Evolutionary conservation across 2,113 vertebrate species (phyloP).

Genomic region (Ictalurus furcatus): DNA sequence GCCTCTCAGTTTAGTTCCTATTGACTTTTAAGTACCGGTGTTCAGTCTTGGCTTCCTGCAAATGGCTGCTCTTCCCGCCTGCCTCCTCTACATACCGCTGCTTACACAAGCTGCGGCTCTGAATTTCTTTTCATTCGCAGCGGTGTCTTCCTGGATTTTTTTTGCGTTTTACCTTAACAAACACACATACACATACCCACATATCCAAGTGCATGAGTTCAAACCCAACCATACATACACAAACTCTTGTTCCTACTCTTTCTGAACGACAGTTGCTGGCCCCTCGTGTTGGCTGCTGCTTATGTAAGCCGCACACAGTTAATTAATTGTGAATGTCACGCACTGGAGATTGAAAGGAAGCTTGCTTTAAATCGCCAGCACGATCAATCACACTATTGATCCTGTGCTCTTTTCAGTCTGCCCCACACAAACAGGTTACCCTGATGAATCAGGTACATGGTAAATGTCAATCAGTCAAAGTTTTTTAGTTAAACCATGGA

Average conservation of each 20-base stretch:
- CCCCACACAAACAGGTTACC: slow-evolving; percentile 53
- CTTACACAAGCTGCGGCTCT: slow-evolving; percentile 19
- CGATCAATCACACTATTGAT: slow-evolving; percentile 69
- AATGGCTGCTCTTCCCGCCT: slow-evolving; percentile 38
- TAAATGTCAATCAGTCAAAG: slow-evolving; percentile 61
- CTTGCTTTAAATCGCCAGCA: slow-evolving; percentile 60
- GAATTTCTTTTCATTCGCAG: slow-evolving; percentile 37
- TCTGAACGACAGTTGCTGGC: not conserved
- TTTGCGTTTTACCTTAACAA: slow-evolving; percentile 35
- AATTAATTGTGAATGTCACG: slow-evolving; percentile 65
- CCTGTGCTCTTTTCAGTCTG: slow-evolving; percentile 49
- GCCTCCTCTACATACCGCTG: slow-evolving; percentile 50
- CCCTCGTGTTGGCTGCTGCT: slow-evolving; percentile 28
- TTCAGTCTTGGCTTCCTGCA: slow-evolving; percentile 68
- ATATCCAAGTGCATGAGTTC: not conserved
- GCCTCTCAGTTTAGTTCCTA: slow-evolving; percentile 63
- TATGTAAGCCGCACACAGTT: slow-evolving; percentile 54
- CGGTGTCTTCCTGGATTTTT: slow-evolving; percentile 32
- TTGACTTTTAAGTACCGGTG: slow-evolving; percentile 70
- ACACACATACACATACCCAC: slow-evolving; percentile 33
- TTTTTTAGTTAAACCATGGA: slow-evolving; percentile 47
- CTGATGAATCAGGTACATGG: slow-evolving; percentile 61
- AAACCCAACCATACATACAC: not conserved
- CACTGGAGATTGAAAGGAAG: slow-evolving; percentile 54
- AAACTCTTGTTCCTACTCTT: not conserved